Evolutionary conservation across 2,797 vertebrate genomes (phyloP), one percentile per base, ranked within the genome.

Genomic region (Xyrichtys novacula): DNA sequence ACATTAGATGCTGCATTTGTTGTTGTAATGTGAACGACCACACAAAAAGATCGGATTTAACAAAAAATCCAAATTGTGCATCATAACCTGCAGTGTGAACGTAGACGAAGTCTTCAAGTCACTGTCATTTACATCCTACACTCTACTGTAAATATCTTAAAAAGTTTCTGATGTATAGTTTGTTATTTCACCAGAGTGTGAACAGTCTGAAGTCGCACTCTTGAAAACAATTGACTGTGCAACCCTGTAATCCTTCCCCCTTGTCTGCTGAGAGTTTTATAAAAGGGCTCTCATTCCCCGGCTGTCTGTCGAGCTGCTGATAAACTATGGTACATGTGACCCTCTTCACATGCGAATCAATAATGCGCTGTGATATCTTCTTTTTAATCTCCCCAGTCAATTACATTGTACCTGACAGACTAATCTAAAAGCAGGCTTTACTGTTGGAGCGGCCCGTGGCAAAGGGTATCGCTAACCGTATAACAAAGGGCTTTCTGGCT

Each of bases 341-440:
- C 84, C 78, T 80, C 81, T 78, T 83, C 76, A 85, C 81, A 76
- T 68, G 66, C 23, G 67, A 86, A 90, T 89, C 89, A 89, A 91
- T 89, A 89, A 85, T 62, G 70, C 71, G 46, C 76, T 76, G 73
- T 64, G 71, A 83, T 89, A 85, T 88, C 89, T 84, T 68, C 65
- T 79, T 86, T 86, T 86, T 75, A 85, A 88, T 91, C 82, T 84
- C 71, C 62, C 38, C 68, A 81, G 74, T 83, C 85, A 86, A 90
- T 92, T 86, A 78, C 77, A 83, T 83, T 76, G 80, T 67, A 83
- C 76, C 79, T 88, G 84, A 86, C 81, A 85, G 81, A 55, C 73
- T 86, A 86, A 86, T 88, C 76, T 87, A 74, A 83, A 80, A 74
- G 49, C 78, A 72, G n/a, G 50, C 61, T 74, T 85, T 73, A 76